Evolutionary conservation across 2,113 vertebrate species (phyloP), one percentile per base, ranked within the genome.

Genomic region (Perca flavescens): DNA sequence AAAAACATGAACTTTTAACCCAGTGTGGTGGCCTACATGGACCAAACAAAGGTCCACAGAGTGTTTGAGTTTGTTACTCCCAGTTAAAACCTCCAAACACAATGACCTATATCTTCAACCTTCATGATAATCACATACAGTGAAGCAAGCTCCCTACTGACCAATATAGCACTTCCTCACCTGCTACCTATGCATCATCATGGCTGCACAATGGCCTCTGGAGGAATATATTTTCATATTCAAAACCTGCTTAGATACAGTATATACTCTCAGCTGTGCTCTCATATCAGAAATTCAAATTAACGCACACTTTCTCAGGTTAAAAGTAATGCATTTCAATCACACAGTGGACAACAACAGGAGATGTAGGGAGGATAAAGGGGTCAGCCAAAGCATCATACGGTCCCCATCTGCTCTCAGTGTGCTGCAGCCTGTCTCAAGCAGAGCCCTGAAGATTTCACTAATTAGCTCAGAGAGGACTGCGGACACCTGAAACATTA

Each of bases 341-440:
- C 82, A 66, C 83, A 77, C 77, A 72, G 63, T 47, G 73, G 76
- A 87, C 84, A 87, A 83, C 89, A 79, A 88, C 77, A 64, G 84
- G 77, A 74, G 52, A 82, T 31, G 67, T 50, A 69, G 69, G 64
- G 86, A 83, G 86, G 83, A 89, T 84, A 82, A 87, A 75, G 77
- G 85, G 90, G 93, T 93, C 92, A 90, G 88, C 91, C 91, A 91
- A 83, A 83, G 83, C 83, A 82, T 90, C 92, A 91, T 87, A 87
- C 57, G 73, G 83, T 77, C 80, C 79, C 90, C 94, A 94, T 93
- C 92, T 94, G 91, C 78, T 92, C 86, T 50, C 77, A 67, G 80
- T 78, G 80, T 86, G 83, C 40, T 91, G 84, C 88, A 88, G 81
- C 80, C 89, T 78, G 81, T 79, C 87, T 90, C 83, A 80, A 91